Percentiles rank a stretch among this genome's conserved stretches.
Evolutionary conservation across 2,888 invertebrate genomes (phyloP).

Genomic region (Bembecia ichneumoniformis): DNA sequence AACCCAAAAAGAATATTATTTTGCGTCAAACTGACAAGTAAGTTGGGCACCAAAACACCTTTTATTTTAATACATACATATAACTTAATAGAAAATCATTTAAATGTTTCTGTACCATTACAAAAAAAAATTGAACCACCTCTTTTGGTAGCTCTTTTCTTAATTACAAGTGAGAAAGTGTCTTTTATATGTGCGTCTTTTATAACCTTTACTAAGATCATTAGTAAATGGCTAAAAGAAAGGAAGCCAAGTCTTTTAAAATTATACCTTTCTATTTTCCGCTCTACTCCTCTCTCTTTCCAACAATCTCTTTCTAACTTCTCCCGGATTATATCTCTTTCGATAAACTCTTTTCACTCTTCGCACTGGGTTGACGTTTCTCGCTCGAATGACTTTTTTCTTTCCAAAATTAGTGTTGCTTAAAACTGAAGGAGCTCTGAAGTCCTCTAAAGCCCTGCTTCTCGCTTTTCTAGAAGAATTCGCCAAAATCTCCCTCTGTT

Average conservation of each 20-base stretch:
- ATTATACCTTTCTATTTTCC: neutral
- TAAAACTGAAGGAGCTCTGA: constrained; percentile 31
- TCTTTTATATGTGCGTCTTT: neutral
- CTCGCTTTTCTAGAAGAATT: constrained; percentile 24
- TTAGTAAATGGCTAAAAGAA: neutral
- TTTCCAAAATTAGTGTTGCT: constrained; percentile 31
- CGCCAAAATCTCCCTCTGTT: constrained; percentile 9
- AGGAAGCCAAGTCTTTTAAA: neutral
- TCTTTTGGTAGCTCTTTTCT: neutral
- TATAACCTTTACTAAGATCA: neutral
- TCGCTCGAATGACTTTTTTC: constrained; percentile 42
- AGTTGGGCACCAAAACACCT: constrained; percentile 14
- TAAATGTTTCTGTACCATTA: too few relatives aligned
- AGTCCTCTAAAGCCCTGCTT: constrained; percentile 26
- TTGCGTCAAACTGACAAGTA: constrained; percentile 61
- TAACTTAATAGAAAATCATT: too few relatives aligned
- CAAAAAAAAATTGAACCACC: too few relatives aligned
- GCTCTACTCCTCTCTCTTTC: constrained; percentile 45
- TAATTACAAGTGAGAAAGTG: neutral
- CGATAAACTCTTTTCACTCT: constrained; percentile 58
- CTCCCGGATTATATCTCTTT: constrained; percentile 64
- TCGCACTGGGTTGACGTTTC: constrained; percentile 52
- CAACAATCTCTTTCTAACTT: constrained; percentile 61
- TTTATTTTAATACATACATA: too few relatives aligned
- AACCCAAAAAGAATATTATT: constrained; percentile 35